phyloP scores from a whole-genome alignment of 2,113 vertebrate genomes.

The Ardeotis arabs region DNA sequence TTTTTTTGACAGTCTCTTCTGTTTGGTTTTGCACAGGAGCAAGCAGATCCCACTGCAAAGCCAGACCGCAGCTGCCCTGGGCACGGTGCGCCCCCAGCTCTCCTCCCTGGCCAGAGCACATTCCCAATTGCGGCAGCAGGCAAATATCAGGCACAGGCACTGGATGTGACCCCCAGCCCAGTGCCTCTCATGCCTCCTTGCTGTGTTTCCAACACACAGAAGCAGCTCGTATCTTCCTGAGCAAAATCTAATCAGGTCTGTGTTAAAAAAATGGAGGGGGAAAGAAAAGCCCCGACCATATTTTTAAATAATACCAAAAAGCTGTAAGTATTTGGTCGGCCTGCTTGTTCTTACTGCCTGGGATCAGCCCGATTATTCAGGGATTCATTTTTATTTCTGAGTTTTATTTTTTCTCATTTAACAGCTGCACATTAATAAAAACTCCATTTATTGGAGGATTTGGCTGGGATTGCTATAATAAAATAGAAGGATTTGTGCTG shows the following conservation, averaged over 20 bases:
- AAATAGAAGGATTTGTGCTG: conserved; percentile 78
- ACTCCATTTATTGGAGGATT: conserved; percentile 77
- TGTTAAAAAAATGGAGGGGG: neutral
- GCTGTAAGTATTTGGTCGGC: conserved; percentile 35
- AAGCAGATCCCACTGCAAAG: neutral
- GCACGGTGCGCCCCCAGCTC: fast-evolving
- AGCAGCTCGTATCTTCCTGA: neutral
- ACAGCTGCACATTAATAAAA: conserved; percentile 80
- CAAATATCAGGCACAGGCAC: neutral
- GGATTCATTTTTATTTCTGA: conserved; percentile 70
- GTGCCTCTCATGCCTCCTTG: neutral
- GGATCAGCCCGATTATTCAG: conserved; percentile 66
- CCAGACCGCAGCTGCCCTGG: neutral
- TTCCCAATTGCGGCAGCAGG: neutral
- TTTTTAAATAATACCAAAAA: conserved; percentile 69
- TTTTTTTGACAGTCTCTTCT: neutral
- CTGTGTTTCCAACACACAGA: neutral
- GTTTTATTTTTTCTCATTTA: conserved; percentile 73
- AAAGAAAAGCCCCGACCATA: neutral
- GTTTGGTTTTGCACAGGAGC: neutral
- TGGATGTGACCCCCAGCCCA: neutral
- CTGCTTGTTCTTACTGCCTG: conserved; percentile 42
- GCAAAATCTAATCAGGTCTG: conserved; percentile 39
- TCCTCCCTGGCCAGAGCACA: neutral
- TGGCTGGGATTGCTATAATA: conserved; percentile 80